phyloP scores from a whole-genome alignment of 2,113 vertebrate genomes.

The Ramphastos sulfuratus region DNA sequence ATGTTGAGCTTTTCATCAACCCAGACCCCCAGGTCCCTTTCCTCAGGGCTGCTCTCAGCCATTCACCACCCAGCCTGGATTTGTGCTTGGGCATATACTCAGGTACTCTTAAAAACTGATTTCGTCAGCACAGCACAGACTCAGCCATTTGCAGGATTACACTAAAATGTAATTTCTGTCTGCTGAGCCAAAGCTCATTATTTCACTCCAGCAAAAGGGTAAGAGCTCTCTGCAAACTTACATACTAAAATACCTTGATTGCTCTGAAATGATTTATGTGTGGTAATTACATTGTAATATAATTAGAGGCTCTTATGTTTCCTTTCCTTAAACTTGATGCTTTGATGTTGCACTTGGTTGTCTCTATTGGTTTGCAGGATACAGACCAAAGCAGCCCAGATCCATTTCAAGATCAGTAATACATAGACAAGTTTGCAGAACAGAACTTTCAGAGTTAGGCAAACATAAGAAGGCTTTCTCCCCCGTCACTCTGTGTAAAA shows the following conservation, averaged over 20 bases:
- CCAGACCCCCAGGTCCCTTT: no score
- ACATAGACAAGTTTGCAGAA: constrained; percentile 3
- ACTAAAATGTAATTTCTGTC: not conserved
- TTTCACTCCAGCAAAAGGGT: not conserved
- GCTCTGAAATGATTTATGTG: not conserved
- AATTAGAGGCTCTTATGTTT: constrained; percentile 12
- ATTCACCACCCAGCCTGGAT: no score
- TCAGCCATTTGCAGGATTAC: not conserved
- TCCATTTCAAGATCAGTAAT: constrained; percentile 17
- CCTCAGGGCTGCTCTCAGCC: no score
- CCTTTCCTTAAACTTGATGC: constrained; percentile 29
- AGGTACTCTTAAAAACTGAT: not conserved
- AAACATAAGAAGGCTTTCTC: not conserved
- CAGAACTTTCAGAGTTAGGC: not conserved
- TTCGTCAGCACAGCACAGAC: not conserved
- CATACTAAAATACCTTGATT: constrained; percentile 15
- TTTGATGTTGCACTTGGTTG: constrained; percentile 18
- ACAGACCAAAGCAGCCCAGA: not conserved
- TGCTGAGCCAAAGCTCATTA: not conserved
- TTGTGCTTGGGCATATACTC: not conserved
- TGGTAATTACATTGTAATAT: constrained; percentile 41
- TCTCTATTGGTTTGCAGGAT: constrained; percentile 1
- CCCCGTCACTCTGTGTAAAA: not conserved
- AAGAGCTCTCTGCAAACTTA: not conserved
- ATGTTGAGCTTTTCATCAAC: no score